These are phyloP conservation scores for Sylvietta virens DNA, from an alignment of 2,113 vertebrate species.

Conservation along the genomic window DNA sequence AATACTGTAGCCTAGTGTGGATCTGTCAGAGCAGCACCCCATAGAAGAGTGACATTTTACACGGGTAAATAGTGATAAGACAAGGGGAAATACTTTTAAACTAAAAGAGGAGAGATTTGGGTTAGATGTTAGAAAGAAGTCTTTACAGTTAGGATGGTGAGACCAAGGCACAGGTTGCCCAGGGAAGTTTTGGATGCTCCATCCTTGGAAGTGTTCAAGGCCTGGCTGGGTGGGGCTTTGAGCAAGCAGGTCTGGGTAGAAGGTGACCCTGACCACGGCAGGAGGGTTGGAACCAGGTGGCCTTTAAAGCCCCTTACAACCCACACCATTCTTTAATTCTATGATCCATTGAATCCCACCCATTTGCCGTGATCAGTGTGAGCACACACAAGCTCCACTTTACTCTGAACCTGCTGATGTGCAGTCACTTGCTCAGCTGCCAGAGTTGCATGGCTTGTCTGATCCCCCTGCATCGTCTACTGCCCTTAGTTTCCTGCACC, in stretches of 20 bases:
- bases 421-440: neutral
- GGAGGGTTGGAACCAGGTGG: neutral
- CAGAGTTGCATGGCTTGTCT: neutral
- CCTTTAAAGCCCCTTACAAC: neutral
- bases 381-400: accelerated
- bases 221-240: neutral
- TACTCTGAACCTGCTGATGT: neutral
- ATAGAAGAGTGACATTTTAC: neutral
- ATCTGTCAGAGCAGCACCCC: neutral
- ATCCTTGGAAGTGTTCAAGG: neutral
- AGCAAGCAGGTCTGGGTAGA: neutral
- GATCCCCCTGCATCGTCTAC: neutral
- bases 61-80: accelerated
- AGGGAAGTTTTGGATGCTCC: neutral
- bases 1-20: neutral
- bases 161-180: too few relatives aligned
- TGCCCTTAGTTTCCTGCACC: neutral
- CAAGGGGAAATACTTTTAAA: neutral
- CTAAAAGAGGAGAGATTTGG: neutral
- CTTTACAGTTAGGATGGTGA: neutral
- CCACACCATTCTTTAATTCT: neutral
- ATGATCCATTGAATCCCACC: neutral
- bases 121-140: neutral
- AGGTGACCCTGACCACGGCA: neutral
- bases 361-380: neutral